A percentile compares a stretch with the other conserved stretches of the same genome.
Evolutionary conservation across 1,140 invertebrate genomes (phyloP).

Genomic region (Streblospio benedicti): DNA sequence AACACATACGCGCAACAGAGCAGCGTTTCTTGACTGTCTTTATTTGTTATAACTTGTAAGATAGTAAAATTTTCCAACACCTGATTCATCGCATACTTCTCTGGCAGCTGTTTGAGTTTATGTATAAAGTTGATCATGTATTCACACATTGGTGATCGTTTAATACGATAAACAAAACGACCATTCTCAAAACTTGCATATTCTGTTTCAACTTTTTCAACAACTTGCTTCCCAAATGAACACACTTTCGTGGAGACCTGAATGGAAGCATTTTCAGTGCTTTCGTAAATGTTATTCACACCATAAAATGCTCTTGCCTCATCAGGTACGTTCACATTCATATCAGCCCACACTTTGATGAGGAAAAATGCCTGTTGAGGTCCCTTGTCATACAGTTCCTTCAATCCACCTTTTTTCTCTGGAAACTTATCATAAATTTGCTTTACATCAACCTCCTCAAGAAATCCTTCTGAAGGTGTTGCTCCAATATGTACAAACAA

Average conservation of each 20-base stretch:
- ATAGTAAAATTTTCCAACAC: conserved; percentile 99
- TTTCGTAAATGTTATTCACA: conserved; percentile 91
- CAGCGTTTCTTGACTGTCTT: conserved; percentile 95
- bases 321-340: conserved; percentile 90
- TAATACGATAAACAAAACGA: conserved; percentile 90
- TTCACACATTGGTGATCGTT: conserved; percentile 98
- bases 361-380: conserved; percentile 96
- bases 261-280: conserved; percentile 96
- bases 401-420: conserved; percentile 92
- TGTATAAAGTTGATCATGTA: conserved; percentile 99
- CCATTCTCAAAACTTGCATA: conserved; percentile 92
- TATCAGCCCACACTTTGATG: conserved; percentile 98
- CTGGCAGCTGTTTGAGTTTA: conserved; percentile 93
- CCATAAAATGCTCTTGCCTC: conserved; percentile 90
- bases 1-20: conserved; percentile 98
- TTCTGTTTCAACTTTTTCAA: conserved; percentile 98
- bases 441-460: conserved; percentile 83
- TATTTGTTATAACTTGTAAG: conserved; percentile 88
- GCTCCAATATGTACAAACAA: conserved; percentile 52
- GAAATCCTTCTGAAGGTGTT: conserved; percentile 20
- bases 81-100: conserved; percentile 99
- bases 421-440: conserved; percentile 99
- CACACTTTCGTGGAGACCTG: conserved; percentile 98
- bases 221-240: conserved; percentile 98
- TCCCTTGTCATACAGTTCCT: conserved; percentile 95